Evolutionary conservation across 1,140 invertebrate species (phyloP), one percentile per base, ranked within the genome.

Genomic region (Drosophila insularis): DNA sequence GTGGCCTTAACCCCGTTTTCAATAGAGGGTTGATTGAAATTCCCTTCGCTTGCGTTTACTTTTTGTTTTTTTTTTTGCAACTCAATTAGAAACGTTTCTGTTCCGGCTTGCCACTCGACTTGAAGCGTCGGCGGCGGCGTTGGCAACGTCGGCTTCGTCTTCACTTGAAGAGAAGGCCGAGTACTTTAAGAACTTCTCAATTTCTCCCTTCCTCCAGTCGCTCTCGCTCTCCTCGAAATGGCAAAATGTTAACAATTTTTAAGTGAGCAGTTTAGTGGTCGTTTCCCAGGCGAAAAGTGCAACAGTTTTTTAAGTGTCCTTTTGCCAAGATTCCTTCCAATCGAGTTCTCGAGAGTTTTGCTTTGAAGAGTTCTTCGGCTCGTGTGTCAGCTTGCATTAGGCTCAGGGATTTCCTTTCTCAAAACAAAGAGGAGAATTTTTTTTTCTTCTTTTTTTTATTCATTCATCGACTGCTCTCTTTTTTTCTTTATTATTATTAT

Each of bases 371-470:
- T 53, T 74, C 82, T 50, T 50, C 43, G 43, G 73, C 73, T 76
- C 71, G 76, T 79, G 82, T 82, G 82, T 87, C 82, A 87, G 84
- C 80, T 87, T 62, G 80, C 84, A 87, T 87, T 87, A 87, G 67
- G 63, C 75, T 86, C 79, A 87, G 55, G 43, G 55, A 63, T 27
- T 31, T 61, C 8, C 50, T 67, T 73, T 53, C 54, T 54, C 53
- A 46, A 68, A 81, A 72, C 71, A 65, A 81, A 81, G 35, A 11
- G 35, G 1, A 50, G 62, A 43, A 32, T 54, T 66, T 32, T 11
- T 21, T 71, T 65, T 54, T 62, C 23, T 4, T 19, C 67, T 58
- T 23, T 27, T 27, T 27, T 27, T 27, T 27, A 27, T 27, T 27
- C 27, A 19, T 63, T 70, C 63, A 46, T 71, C 62, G 73, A 78